phyloP scores from a whole-genome alignment of 2,888 invertebrate genomes.

The Apocheima hispidaria region DNA sequence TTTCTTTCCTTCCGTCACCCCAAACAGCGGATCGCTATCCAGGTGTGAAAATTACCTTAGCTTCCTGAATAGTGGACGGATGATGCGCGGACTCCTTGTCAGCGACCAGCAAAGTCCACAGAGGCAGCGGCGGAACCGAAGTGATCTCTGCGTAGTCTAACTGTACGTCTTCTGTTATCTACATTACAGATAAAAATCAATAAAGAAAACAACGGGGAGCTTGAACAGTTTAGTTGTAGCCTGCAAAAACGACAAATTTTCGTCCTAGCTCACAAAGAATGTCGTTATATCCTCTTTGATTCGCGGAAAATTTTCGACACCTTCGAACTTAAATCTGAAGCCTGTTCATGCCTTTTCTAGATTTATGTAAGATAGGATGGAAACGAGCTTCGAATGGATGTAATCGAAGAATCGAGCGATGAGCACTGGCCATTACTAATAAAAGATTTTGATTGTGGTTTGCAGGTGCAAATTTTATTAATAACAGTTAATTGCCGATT shows the following conservation, averaged over 20 bases:
- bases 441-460: conserved; percentile 1
- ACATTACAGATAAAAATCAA: conserved; percentile 33
- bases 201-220: too few relatives aligned
- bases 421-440: background rate
- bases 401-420: background rate
- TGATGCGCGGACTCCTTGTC: conserved; percentile 93
- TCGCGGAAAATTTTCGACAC: background rate
- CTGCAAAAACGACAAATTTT: background rate
- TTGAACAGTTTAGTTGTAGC: background rate
- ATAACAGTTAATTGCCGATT: conserved; percentile 4
- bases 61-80: conserved; percentile 83
- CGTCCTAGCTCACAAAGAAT: background rate
- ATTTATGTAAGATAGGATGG: background rate
- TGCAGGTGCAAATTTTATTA: conserved; percentile 15
- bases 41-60: conserved; percentile 65
- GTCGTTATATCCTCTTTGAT: background rate
- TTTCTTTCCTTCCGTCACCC: too few relatives aligned
- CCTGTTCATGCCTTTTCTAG: background rate
- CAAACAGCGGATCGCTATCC: background rate
- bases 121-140: conserved; percentile 98
- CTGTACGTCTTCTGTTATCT: conserved; percentile 94
- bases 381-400: background rate
- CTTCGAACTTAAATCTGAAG: background rate
- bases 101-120: conserved; percentile 98
- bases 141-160: conserved; percentile 98